phyloP scores from a whole-genome alignment of 2,888 invertebrate genomes.

The Drosophila ezoana region DNA sequence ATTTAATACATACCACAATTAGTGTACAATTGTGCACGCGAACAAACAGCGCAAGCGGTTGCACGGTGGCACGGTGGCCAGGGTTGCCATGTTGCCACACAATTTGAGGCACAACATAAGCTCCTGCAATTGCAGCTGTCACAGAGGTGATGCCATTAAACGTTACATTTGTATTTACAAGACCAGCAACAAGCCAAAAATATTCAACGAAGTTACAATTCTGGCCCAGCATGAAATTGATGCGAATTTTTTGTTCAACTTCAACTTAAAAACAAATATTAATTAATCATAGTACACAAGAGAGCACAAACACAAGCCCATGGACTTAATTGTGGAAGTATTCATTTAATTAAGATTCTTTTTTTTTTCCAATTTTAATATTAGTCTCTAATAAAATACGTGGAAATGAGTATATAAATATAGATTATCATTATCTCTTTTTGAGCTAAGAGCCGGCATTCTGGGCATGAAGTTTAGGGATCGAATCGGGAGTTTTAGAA shows the following conservation, averaged over 20 bases:
- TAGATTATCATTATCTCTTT: too few species aligned
- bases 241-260: neutral
- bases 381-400: too few species aligned
- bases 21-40: conserved; percentile 67
- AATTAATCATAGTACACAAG: too few species aligned
- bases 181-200: conserved; percentile 22
- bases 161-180: conserved; percentile 45
- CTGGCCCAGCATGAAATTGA: neutral
- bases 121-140: conserved; percentile 44
- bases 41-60: conserved; percentile 26
- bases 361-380: too few species aligned
- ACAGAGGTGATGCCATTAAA: conserved; percentile 49
- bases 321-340: too few species aligned
- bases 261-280: too few species aligned
- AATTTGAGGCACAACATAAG: conserved; percentile 50
- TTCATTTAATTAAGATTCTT: too few species aligned
- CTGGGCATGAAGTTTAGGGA: too few species aligned
- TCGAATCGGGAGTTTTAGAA: too few species aligned
- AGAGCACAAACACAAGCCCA: too few species aligned
- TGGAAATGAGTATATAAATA: too few species aligned
- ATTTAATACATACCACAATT: conserved; percentile 78
- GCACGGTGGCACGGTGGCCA: conserved; percentile 14
- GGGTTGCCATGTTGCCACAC: conserved; percentile 59
- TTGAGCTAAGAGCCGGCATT: too few species aligned
- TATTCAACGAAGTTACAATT: neutral